Evolutionary conservation across 2,797 vertebrate genomes (phyloP), one percentile per base, ranked within the genome.

Genomic region (Siniperca scherzeri): DNA sequence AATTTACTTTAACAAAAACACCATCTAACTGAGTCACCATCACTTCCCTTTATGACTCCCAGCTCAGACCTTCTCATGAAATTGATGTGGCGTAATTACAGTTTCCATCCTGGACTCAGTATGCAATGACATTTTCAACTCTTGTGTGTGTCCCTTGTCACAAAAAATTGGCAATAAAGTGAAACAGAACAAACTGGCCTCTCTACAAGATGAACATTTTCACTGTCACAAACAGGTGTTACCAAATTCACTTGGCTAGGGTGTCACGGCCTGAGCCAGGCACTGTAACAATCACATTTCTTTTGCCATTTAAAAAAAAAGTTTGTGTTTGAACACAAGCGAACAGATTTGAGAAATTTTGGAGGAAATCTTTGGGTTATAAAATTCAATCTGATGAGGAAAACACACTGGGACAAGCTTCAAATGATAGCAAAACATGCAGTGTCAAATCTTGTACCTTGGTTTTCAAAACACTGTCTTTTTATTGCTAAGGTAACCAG

Each of bases 141-240:
- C 36, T 66, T 33, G 25, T 72, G 81, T 68, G 69, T 61, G 5
- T 74, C 38, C 57, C 22, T 38, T 3, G 3, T 68, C 11, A 12
- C 68, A 73, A 70, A 81, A 30, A 74, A 48, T 33, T 74, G 70
- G 22, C 70, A 59, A 1, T 64, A 11, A 67, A 82, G 40, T 66
- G 55, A 67, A 82, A 70, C n/a, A 36, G 56, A 80, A 80, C 44
- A 62, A 56, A 71, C 50, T 46, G 56, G 67, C 56, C 64, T 30
- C 21, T 68, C 14, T 19, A 60, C 60, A 52, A 36, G 14, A 64
- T 46, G 46, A 64, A 70, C 74, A 61, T 81, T 76, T 61, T 67
- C 57, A 68, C 55, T 17, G 56, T 55, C 13, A 33, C 50, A 60
- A 57, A 75, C 72, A 59, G 55, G 56, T 69, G 16, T 60, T 57